Percentiles rank a stretch among this genome's conserved stretches.
Conservation (phyloP, 2,888 invertebrate genomes). For the Drosophila affinis region DNA sequence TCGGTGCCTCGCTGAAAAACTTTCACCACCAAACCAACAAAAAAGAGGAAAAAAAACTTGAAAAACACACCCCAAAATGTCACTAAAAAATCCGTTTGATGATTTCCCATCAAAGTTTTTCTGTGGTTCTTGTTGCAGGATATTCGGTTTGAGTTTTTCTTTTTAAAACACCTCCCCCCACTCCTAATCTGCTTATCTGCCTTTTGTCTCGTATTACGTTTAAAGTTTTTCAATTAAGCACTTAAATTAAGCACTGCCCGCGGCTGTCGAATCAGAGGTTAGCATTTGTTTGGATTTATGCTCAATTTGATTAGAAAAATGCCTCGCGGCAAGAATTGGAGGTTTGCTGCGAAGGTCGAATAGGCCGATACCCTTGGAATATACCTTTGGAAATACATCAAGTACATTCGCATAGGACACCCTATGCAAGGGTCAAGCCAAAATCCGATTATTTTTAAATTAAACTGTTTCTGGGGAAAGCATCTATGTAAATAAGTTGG, state of each 20-base stretch:
- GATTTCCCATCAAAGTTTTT: slow-evolving; percentile 27
- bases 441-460: background rate
- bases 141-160: slow-evolving; percentile 2
- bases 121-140: slow-evolving; percentile 1
- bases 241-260: slow-evolving; percentile 64
- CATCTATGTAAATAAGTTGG: slow-evolving; percentile 29
- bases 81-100: slow-evolving; percentile 67
- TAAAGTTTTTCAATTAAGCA: slow-evolving; percentile 75
- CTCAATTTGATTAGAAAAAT: slow-evolving; percentile 73
- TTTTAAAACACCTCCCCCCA: no score
- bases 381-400: background rate
- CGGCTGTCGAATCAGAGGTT: slow-evolving; percentile 33
- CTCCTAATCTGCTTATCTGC: no score
- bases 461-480: background rate
- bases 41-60: background rate
- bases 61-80: slow-evolving; percentile 47
- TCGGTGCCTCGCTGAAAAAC: background rate
- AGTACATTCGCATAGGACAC: background rate
- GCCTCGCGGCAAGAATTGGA: slow-evolving; percentile 42
- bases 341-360: no score
- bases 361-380: background rate
- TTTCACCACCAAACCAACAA: slow-evolving; percentile 7
- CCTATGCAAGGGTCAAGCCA: no score
- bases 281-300: slow-evolving; percentile 70
- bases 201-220: slow-evolving; percentile 21